Evolutionary conservation across 1,140 invertebrate species (phyloP).

Genomic region (Chymomyza costata): DNA sequence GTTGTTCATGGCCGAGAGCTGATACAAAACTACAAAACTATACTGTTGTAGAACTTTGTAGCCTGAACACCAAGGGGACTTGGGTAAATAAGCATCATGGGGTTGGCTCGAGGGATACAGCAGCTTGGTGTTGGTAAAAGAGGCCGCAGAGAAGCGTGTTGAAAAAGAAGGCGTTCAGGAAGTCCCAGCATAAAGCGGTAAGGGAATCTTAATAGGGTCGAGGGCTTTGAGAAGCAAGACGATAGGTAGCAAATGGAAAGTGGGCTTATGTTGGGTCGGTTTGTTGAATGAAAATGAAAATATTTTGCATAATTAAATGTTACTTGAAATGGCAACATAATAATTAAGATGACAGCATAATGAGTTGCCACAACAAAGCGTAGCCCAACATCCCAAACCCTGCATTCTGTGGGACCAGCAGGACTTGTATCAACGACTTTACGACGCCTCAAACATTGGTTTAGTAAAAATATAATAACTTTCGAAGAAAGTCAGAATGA

Average conservation of each 20-base stretch:
- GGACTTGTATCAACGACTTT: too few relatives aligned
- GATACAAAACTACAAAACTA: conserved; percentile 15
- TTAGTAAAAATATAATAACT: too few relatives aligned
- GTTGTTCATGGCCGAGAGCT: conserved; percentile 20
- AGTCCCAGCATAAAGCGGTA: conserved; percentile 18
- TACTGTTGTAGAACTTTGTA: background rate
- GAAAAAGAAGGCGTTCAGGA: conserved; percentile 15
- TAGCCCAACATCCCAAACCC: background rate
- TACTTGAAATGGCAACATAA: conserved; percentile 56
- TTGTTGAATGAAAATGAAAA: conserved; percentile 23
- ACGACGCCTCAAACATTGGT: too few relatives aligned
- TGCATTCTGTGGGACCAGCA: too few relatives aligned
- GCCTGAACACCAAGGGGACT: background rate
- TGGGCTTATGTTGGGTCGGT: too few relatives aligned
- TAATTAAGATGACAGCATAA: conserved; percentile 62
- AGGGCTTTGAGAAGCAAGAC: too few relatives aligned
- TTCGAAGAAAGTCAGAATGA: too few relatives aligned
- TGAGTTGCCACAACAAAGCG: conserved; percentile 21
- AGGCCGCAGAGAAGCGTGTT: conserved; percentile 1
- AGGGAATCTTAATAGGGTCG: conserved; percentile 9
- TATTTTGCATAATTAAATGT: conserved; percentile 63
- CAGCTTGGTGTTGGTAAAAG: background rate
- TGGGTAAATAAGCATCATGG: too few relatives aligned
- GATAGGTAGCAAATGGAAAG: too few relatives aligned
- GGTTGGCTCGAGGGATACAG: too few relatives aligned